These are phyloP conservation scores for Encarsia formosa DNA, from an alignment of 2,888 invertebrate species.

Conservation along the genomic window DNA sequence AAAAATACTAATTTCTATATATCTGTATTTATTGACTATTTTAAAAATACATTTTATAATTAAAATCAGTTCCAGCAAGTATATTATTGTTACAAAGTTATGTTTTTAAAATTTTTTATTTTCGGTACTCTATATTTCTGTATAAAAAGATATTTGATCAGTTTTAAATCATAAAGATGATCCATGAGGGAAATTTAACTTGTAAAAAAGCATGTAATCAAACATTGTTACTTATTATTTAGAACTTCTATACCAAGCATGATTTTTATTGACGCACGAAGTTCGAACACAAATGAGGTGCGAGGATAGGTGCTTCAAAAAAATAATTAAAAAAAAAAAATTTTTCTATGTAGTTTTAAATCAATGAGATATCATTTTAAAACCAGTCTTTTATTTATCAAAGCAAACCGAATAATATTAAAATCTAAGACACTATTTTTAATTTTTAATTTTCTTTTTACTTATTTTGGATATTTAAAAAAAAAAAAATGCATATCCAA, in stretches of 20 bases:
- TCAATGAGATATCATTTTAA: slow-evolving; percentile 21
- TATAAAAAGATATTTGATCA: slow-evolving; percentile 4
- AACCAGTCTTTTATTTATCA: too few species aligned
- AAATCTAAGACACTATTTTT: background rate
- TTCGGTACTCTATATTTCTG: background rate
- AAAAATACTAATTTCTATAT: background rate
- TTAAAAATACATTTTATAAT: slow-evolving; percentile 1
- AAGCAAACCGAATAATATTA: too few species aligned
- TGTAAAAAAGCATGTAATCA: too few species aligned
- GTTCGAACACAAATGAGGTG: too few species aligned
- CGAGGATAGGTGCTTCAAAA: slow-evolving; percentile 24
- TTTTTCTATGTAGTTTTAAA: slow-evolving; percentile 17
- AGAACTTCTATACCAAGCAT: too few species aligned
- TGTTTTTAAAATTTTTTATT: background rate
- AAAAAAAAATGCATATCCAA: too few species aligned
- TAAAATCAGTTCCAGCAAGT: slow-evolving; percentile 3
- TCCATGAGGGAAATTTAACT: too few species aligned
- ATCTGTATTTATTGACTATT: slow-evolving; percentile 11
- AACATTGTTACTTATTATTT: too few species aligned
- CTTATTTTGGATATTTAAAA: background rate
- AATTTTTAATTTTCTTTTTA: background rate
- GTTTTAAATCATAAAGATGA: too few species aligned
- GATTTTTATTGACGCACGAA: too few species aligned
- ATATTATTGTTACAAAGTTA: background rate
- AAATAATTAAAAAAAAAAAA: slow-evolving; percentile 9